These are phyloP conservation scores for Silurus meridionalis DNA, from an alignment of 2,113 vertebrate species.

Conservation along the genomic window DNA sequence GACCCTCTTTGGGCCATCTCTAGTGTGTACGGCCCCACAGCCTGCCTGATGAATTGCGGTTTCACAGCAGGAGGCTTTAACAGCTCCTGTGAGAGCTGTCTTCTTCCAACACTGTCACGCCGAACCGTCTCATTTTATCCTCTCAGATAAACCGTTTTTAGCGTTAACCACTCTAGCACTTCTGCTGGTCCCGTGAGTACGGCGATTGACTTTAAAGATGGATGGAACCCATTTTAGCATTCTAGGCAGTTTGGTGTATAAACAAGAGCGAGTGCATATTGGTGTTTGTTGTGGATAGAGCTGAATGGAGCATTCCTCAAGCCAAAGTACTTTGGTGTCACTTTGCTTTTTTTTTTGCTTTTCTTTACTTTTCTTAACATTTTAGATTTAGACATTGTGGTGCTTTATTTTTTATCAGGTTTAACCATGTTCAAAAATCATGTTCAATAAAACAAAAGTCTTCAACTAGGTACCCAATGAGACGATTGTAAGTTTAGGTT, in stretches of 20 bases:
- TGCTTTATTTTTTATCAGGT: neutral
- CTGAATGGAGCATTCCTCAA: constrained; percentile 5
- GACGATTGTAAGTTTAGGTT: no score
- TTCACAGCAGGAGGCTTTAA: constrained; percentile 44
- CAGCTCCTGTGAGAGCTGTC: constrained; percentile 31
- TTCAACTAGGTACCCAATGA: no score
- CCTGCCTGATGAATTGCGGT: constrained; percentile 39
- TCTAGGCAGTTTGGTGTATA: neutral
- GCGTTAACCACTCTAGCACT: constrained; percentile 25
- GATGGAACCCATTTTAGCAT: neutral
- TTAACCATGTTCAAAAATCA: no score
- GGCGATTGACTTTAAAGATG: neutral
- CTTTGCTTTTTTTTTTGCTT: neutral
- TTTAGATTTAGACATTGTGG: neutral
- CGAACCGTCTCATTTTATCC: constrained; percentile 34
- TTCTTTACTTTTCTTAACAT: neutral
- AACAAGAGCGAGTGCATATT: neutral
- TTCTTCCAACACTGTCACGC: constrained; percentile 14
- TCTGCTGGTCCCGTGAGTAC: neutral
- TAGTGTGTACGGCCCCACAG: constrained; percentile 26
- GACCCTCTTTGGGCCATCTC: constrained; percentile 38
- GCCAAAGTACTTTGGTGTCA: neutral
- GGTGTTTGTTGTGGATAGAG: neutral
- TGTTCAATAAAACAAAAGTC: no score
- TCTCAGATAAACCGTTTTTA: constrained; percentile 19